phyloP scores from a whole-genome alignment of 2,888 invertebrate species.

The Netelia fuscicornis region DNA sequence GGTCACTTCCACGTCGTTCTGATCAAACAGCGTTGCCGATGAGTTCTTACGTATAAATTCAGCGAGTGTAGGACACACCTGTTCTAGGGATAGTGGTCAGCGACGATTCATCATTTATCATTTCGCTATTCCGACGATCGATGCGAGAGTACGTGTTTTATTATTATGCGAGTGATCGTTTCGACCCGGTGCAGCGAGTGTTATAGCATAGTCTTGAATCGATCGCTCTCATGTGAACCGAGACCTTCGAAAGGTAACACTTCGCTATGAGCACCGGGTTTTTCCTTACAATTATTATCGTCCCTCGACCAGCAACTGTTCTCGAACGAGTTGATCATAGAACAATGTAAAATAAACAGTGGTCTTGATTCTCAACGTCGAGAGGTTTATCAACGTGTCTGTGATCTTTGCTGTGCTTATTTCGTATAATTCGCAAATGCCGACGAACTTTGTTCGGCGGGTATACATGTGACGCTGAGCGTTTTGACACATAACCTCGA shows the following conservation, averaged over 20 bases:
- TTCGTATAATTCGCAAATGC: constrained; percentile 2
- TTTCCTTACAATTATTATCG: too few species aligned
- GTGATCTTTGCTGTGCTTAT: not conserved
- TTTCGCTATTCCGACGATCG: not conserved
- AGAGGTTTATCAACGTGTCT: not conserved
- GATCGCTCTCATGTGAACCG: constrained; percentile 9
- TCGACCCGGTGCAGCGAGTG: not conserved
- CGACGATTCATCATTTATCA: not conserved
- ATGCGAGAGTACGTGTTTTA: not conserved
- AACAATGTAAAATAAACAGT: not conserved
- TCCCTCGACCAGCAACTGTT: too few species aligned
- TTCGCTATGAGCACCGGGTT: not conserved
- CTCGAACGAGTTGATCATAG: too few species aligned
- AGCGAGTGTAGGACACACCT: not conserved
- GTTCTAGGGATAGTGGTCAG: not conserved
- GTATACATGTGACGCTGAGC: constrained; percentile 23
- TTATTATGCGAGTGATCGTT: constrained; percentile 8
- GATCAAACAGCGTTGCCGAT: not conserved
- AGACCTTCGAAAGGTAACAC: constrained; percentile 26
- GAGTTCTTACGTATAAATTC: not conserved
- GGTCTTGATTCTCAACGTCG: not conserved
- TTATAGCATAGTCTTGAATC: constrained; percentile 18
- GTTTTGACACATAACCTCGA: constrained; percentile 30
- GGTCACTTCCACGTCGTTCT: not conserved
- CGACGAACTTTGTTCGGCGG: constrained; percentile 40